These are phyloP conservation scores for Myxocyprinus asiaticus DNA, from an alignment of 2,113 vertebrate species.

Conservation along the genomic window DNA sequence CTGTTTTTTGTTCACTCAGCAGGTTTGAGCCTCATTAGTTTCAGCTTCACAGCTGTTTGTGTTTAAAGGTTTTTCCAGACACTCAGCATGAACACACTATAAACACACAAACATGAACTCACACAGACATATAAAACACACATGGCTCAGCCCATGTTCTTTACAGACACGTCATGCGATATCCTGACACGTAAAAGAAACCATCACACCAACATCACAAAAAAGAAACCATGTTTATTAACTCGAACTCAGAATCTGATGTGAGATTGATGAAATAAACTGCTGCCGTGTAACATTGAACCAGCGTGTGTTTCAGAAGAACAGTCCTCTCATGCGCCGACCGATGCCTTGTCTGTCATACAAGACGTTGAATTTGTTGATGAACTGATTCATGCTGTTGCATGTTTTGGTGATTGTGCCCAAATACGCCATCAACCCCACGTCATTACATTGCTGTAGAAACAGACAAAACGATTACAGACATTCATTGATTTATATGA, in stretches of 20 bases:
- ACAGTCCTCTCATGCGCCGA: constrained; percentile 91
- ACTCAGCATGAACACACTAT: not conserved
- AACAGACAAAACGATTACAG: not conserved
- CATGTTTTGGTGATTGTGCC: constrained; percentile 94
- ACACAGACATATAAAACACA: not conserved
- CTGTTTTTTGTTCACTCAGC: not conserved
- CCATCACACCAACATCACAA: too few relatives aligned
- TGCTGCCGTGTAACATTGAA: too few relatives aligned
- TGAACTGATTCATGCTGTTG: constrained; percentile 97
- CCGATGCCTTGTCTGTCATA: constrained; percentile 93
- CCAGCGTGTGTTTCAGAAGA: constrained; percentile 77
- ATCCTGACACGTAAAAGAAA: too few relatives aligned
- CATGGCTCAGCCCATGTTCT: too few relatives aligned
- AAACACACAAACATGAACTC: not conserved
- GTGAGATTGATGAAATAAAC: not conserved
- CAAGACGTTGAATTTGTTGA: constrained; percentile 96
- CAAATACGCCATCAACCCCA: constrained; percentile 92
- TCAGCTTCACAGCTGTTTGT: not conserved
- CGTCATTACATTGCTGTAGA: constrained; percentile 91
- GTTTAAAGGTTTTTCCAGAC: not conserved
- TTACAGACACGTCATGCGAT: too few relatives aligned
- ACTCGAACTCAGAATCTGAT: not conserved
- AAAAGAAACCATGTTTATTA: not conserved
- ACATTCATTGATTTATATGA: not conserved
- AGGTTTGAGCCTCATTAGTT: not conserved